A percentile compares a stretch with the other conserved stretches of the same genome.
Conservation (phyloP, 2,888 invertebrate genomes). For the Galeopsomyia nigrocyanea region DNA sequence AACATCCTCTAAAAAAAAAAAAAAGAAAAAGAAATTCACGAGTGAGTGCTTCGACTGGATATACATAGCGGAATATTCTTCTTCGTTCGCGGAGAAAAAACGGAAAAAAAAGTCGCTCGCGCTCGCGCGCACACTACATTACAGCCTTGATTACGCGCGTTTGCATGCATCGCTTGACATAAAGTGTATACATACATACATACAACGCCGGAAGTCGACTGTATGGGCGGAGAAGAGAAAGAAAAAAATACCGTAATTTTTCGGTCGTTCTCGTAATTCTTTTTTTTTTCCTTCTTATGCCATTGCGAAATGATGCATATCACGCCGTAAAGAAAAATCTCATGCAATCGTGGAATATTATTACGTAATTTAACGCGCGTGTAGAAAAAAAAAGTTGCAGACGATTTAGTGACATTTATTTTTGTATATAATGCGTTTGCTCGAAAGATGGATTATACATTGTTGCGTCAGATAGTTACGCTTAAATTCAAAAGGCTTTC, state of each 20-base stretch:
- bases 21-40: conserved; percentile 18
- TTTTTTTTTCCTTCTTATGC: too few relatives aligned
- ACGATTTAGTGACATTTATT: conserved; percentile 50
- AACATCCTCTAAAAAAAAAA: background rate
- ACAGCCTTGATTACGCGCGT: conserved; percentile 44
- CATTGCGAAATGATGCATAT: too few relatives aligned
- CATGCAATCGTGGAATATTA: too few relatives aligned
- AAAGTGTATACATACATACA: conserved; percentile 5
- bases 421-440: conserved; percentile 3
- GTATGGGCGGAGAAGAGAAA: background rate
- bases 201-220: background rate
- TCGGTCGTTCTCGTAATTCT: conserved; percentile 25
- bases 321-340: too few relatives aligned
- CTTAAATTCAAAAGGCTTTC: conserved; percentile 22
- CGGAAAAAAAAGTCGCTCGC: conserved; percentile 40
- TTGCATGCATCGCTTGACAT: conserved; percentile 34
- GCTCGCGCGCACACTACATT: conserved; percentile 32
- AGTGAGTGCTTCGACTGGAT: background rate
- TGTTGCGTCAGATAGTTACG: conserved; percentile 35
- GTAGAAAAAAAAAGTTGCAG: too few relatives aligned
- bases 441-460: conserved; percentile 8
- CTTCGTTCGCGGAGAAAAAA: too few relatives aligned
- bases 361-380: too few relatives aligned
- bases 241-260: conserved; percentile 40
- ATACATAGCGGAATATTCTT: too few relatives aligned